Conservation (phyloP, 2,113 vertebrate genomes). For the Romanogobio albipinnatus region DNA sequence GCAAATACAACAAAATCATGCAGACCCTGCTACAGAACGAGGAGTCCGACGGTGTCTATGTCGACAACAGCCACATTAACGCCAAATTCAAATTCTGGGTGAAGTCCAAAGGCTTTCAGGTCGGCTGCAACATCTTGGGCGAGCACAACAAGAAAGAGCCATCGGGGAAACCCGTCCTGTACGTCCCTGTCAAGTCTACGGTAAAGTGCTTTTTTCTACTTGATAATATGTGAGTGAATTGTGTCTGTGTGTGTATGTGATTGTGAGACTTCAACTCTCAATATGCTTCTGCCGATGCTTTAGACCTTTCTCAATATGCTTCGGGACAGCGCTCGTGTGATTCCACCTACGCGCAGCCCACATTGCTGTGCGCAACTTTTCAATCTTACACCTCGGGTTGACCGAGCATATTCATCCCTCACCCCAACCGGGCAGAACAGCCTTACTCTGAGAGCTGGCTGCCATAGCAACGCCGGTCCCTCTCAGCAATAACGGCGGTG, state of each 20-base stretch:
- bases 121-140: conserved; percentile 78
- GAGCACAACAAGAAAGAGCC: conserved; percentile 86
- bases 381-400: conserved; percentile 69
- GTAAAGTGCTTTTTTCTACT: conserved; percentile 74
- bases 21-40: conserved; percentile 82
- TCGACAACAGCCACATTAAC: conserved; percentile 86
- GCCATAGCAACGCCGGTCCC: conserved; percentile 82
- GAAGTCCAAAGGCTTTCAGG: conserved; percentile 90
- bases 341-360: conserved; percentile 26
- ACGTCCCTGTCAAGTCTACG: conserved; percentile 95
- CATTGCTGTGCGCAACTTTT: conserved; percentile 62
- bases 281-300: not conserved
- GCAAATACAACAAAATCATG: conserved; percentile 91
- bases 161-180: conserved; percentile 84
- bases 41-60: conserved; percentile 78
- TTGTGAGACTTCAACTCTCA: conserved; percentile 38
- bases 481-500: conserved; percentile 65
- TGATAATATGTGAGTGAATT: conserved; percentile 50
- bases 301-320: not conserved
- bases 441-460: conserved; percentile 76
- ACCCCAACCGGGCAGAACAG: conserved; percentile 67
- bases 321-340: conserved; percentile 8
- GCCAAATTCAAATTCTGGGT: conserved; percentile 99
- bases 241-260: conserved; percentile 55
- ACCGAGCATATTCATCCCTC: conserved; percentile 63